Conservation (phyloP, 1,140 invertebrate genomes). For the Tenebrio molitor region DNA sequence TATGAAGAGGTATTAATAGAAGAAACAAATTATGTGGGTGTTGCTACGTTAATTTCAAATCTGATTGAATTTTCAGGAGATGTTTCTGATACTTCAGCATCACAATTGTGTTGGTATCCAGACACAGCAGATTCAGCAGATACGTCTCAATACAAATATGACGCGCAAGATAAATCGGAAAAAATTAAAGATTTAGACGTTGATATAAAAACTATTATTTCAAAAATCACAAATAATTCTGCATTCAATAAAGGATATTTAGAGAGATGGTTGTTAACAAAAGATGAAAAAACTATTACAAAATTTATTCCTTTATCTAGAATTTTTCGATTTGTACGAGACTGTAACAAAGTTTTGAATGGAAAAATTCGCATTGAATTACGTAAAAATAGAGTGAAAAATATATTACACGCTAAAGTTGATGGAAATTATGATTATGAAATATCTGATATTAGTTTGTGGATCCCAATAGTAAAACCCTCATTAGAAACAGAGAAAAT, state of each 20-base stretch:
- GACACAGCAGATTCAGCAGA: conserved; percentile 47
- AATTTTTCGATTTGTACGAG: conserved; percentile 38
- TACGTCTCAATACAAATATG: conserved; percentile 45
- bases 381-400: conserved; percentile 41
- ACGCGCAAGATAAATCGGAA: conserved; percentile 42
- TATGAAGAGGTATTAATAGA: conserved; percentile 46
- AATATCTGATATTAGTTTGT: too few species aligned
- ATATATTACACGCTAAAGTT: too few species aligned
- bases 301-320: conserved; percentile 41
- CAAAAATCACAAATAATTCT: conserved; percentile 42
- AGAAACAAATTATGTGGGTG: conserved; percentile 47
- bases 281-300: conserved; percentile 36
- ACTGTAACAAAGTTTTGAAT: conserved; percentile 41
- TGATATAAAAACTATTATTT: conserved; percentile 42
- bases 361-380: conserved; percentile 45
- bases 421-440: too few species aligned
- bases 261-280: conserved; percentile 40
- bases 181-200: conserved; percentile 45
- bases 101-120: conserved; percentile 46
- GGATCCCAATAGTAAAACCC: too few species aligned
- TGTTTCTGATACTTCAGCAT: conserved; percentile 46
- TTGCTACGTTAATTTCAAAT: conserved; percentile 48
- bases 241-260: conserved; percentile 39
- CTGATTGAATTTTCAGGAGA: conserved; percentile 48
- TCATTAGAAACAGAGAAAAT: too few species aligned